phyloP scores from a whole-genome alignment of 2,888 invertebrate genomes.

The Tenthredo scrophulariae region DNA sequence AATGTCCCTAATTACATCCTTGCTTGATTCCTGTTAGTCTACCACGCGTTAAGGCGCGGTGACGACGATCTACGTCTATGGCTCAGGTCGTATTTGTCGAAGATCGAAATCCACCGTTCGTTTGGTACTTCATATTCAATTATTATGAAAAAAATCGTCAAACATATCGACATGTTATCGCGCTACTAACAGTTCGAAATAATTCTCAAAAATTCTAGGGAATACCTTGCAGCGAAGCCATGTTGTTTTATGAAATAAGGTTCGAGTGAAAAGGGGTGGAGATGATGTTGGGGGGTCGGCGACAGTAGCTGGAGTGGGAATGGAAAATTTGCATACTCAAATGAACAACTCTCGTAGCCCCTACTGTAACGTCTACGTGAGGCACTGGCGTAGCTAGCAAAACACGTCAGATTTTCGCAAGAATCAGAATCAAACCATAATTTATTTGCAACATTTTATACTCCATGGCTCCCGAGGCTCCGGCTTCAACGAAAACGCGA shows the following conservation, averaged over 20 bases:
- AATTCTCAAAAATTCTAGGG: neutral
- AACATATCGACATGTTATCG: neutral
- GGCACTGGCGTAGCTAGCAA: slow-evolving; percentile 53
- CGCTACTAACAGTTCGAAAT: neutral
- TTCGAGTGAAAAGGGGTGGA: slow-evolving; percentile 48
- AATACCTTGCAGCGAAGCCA: slow-evolving; percentile 34
- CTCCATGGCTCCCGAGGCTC: neutral
- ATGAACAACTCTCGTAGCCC: slow-evolving; percentile 55
- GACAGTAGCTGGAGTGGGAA: slow-evolving; percentile 46
- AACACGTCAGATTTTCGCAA: slow-evolving; percentile 54
- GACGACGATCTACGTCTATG: slow-evolving; percentile 32
- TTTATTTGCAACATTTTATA: neutral
- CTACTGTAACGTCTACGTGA: slow-evolving; percentile 45
- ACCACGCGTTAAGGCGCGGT: slow-evolving; percentile 55
- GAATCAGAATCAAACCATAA: neutral
- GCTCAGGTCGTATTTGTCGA: neutral
- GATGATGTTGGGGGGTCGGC: slow-evolving; percentile 40
- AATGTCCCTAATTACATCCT: slow-evolving; percentile 68
- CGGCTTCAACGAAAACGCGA: neutral
- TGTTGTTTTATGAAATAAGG: slow-evolving; percentile 53
- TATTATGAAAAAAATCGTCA: neutral
- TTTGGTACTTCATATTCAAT: neutral
- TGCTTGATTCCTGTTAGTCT: slow-evolving; percentile 66
- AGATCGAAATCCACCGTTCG: neutral
- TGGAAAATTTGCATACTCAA: slow-evolving; percentile 58